These are phyloP conservation scores for Labeo calbasu DNA, from an alignment of 2,797 vertebrate species.

Conservation along the genomic window DNA sequence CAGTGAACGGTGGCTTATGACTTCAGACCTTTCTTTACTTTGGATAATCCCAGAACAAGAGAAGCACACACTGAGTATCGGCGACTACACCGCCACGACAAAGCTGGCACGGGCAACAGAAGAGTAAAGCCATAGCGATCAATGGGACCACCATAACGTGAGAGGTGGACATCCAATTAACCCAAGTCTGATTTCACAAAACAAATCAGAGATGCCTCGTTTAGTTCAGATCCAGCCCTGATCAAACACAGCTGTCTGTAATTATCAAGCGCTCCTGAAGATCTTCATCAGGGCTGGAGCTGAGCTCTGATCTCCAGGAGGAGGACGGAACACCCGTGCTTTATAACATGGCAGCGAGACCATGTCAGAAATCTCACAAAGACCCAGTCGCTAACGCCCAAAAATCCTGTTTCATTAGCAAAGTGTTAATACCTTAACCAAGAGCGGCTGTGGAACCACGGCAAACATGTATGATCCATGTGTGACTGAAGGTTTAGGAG, in stretches of 20 bases:
- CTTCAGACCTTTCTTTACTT: not conserved
- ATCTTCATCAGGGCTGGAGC: too few species aligned
- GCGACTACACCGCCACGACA: too few species aligned
- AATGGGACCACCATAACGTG: slow-evolving; percentile 9
- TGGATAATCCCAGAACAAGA: not conserved
- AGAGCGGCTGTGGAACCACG: not conserved
- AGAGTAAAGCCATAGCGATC: slow-evolving; percentile 30
- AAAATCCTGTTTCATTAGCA: not conserved
- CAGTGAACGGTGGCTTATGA: not conserved
- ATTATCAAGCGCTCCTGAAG: too few species aligned
- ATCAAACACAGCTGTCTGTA: too few species aligned
- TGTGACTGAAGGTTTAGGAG: too few species aligned
- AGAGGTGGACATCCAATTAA: slow-evolving; percentile 1
- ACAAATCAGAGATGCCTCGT: not conserved
- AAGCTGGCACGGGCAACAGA: not conserved
- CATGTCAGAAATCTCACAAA: not conserved
- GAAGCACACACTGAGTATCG: too few species aligned
- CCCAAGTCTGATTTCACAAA: not conserved
- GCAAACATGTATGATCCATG: not conserved
- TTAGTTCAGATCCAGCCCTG: too few species aligned
- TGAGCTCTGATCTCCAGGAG: too few species aligned
- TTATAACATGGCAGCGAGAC: not conserved
- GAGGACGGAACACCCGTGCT: too few species aligned
- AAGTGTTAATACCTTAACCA: too few species aligned
- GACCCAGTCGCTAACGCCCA: not conserved